These are phyloP conservation scores for Rotaria macrura DNA, from an alignment of 2,888 invertebrate genomes.

Conservation along the genomic window DNA sequence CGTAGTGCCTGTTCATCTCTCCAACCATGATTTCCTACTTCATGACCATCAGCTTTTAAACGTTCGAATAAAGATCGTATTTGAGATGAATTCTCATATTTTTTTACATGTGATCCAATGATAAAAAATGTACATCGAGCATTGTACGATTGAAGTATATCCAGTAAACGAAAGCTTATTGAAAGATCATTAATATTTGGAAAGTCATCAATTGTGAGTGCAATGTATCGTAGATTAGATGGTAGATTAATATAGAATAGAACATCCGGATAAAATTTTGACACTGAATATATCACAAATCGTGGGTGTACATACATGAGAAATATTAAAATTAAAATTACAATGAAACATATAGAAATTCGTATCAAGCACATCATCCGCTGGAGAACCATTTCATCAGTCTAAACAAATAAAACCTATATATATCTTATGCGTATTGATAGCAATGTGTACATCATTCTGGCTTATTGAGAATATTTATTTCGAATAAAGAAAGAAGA, in stretches of 20 bases:
- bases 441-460: no score
- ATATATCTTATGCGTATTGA: no score
- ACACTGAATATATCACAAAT: neutral
- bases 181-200: neutral
- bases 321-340: neutral
- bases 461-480: no score
- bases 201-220: constrained; percentile 6
- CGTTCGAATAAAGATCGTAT: neutral
- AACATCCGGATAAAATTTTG: neutral
- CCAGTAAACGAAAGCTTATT: neutral
- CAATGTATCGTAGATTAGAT: neutral
- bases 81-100: neutral
- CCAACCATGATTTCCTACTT: constrained; percentile 2
- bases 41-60: neutral
- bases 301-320: neutral
- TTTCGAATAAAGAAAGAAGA: no score
- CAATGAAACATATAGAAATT: neutral
- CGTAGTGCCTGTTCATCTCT: neutral
- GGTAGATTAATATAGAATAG: neutral
- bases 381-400: no score
- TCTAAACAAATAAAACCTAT: no score
- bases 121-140: constrained; percentile 1
- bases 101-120: neutral
- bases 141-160: neutral
- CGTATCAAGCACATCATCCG: no score